Conservation (phyloP, 2,888 invertebrate species). For the Drosophila flavopinicola region DNA sequence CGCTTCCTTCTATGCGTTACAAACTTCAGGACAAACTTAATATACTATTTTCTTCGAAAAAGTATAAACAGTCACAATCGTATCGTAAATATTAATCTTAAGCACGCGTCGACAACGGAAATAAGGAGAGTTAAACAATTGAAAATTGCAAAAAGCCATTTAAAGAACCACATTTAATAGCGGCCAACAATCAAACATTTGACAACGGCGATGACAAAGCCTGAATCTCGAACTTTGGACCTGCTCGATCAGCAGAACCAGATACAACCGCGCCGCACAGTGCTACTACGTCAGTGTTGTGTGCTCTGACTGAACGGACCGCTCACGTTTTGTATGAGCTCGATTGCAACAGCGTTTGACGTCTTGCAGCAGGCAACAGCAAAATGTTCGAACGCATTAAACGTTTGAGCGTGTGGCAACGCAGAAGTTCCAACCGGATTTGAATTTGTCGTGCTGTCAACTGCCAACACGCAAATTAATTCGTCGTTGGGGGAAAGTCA, state of each 20-base stretch:
- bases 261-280: constrained; percentile 4
- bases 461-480: constrained; percentile 12
- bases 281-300: constrained; percentile 29
- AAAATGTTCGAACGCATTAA: constrained; percentile 36
- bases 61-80: neutral
- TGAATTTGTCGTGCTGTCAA: constrained; percentile 10
- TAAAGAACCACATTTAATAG: constrained; percentile 28
- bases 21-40: too few species aligned
- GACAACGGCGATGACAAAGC: constrained; percentile 18
- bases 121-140: constrained; percentile 16
- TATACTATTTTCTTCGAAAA: too few species aligned
- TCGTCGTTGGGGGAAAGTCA: constrained; percentile 34
- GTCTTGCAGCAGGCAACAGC: constrained; percentile 1
- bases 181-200: constrained; percentile 41
- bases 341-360: constrained; percentile 18
- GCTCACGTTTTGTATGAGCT: constrained; percentile 56
- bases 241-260: constrained; percentile 16
- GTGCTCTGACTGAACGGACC: constrained; percentile 18
- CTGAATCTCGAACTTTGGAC: constrained; percentile 42
- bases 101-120: constrained; percentile 9
- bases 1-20: too few species aligned
- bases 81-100: constrained; percentile 30
- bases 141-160: constrained; percentile 11
- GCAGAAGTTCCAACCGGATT: constrained; percentile 33
- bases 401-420: constrained; percentile 27